A percentile compares a stretch with the other conserved stretches of the same genome.
Conservation (phyloP, 53 echinoderm and acorn worm genomes). For the Astropecten irregularis region DNA sequence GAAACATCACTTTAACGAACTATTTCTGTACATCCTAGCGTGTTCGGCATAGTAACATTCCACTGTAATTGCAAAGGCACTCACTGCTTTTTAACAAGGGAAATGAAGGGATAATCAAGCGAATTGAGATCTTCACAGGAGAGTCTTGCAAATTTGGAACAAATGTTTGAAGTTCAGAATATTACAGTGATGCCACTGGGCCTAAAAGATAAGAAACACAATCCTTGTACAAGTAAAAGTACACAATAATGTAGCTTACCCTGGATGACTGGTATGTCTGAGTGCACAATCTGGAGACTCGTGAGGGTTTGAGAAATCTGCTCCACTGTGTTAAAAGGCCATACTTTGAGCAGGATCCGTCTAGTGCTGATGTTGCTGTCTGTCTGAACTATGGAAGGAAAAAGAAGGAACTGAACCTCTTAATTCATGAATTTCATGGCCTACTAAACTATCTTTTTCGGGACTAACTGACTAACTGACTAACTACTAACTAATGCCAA, state of each 20-base stretch:
- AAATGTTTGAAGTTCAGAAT: background rate
- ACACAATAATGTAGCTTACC: background rate
- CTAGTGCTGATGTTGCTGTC: conserved; percentile 2
- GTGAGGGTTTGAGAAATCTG: background rate
- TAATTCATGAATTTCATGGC: no score
- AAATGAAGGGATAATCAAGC: no score
- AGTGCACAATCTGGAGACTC: background rate
- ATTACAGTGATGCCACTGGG: background rate
- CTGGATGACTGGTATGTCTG: background rate
- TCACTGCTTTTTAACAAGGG: no score
- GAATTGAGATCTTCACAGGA: background rate
- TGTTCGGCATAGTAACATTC: no score
- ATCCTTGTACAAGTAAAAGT: background rate
- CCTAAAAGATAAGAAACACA: background rate
- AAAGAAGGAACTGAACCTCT: no score
- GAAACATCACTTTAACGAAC: no score
- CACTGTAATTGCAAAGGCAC: no score
- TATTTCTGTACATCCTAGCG: no score
- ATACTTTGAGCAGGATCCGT: background rate
- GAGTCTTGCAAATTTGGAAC: background rate
- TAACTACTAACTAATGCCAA: no score
- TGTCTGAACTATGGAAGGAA: background rate
- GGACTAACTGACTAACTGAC: no score
- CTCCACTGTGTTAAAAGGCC: conserved; percentile 8
- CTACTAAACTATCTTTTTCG: no score